Percentiles rank a stretch among this genome's conserved stretches.
Conservation (phyloP, 1,140 invertebrate species). For the Glossosoma conforme region DNA sequence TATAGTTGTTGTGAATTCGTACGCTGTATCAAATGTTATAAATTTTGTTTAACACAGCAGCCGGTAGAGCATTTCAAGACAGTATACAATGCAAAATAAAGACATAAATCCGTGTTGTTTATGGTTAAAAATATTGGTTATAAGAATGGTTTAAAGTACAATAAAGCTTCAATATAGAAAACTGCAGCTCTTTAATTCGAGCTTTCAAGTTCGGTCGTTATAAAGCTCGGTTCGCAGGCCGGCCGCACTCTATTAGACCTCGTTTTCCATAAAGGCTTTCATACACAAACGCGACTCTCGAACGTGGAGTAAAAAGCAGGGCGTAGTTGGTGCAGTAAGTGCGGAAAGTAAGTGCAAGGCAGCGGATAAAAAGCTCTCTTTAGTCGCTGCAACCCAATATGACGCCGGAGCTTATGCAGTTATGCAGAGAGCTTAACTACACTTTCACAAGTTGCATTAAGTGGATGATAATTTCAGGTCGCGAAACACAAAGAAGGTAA, state of each 20-base stretch:
- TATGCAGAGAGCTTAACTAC: conserved; percentile 9
- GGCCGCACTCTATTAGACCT: conserved; percentile 7
- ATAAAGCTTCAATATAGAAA: too few relatives aligned
- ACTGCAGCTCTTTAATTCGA: too few relatives aligned
- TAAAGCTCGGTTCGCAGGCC: conserved; percentile 5
- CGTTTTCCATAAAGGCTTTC: conserved; percentile 4
- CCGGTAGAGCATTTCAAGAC: too few relatives aligned
- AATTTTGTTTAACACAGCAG: too few relatives aligned
- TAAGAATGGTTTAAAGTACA: too few relatives aligned
- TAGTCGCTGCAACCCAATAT: conserved; percentile 18
- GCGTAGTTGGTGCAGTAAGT: neutral
- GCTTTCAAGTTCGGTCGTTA: conserved; percentile 2
- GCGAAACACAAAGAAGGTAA: conserved; percentile 8
- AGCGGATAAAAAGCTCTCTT: conserved; percentile 26
- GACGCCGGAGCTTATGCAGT: conserved; percentile 19
- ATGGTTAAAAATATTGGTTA: too few relatives aligned
- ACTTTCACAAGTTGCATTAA: conserved; percentile 18
- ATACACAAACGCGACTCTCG: conserved; percentile 13
- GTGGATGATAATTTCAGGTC: conserved; percentile 24
- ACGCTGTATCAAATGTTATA: too few relatives aligned
- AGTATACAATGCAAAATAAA: too few relatives aligned
- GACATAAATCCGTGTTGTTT: too few relatives aligned
- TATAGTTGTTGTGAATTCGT: too few relatives aligned
- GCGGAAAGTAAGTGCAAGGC: conserved; percentile 15
- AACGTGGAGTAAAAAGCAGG: conserved; percentile 2